Conservation (phyloP, 2,888 invertebrate genomes). For the Amblyteles armatorius region DNA sequence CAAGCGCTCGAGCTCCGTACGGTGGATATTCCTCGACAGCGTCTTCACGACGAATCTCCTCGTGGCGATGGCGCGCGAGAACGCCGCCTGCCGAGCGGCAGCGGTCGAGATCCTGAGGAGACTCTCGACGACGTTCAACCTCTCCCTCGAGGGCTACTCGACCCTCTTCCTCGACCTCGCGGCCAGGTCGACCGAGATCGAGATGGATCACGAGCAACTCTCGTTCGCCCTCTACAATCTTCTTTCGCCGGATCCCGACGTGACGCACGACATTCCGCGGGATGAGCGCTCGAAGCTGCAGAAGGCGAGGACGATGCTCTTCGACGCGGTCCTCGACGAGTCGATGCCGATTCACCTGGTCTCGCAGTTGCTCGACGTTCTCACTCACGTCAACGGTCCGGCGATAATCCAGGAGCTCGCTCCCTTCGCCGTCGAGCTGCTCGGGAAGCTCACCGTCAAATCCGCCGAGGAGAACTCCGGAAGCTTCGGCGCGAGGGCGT, state of each 20-base stretch:
- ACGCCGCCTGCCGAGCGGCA: slow-evolving; percentile 86
- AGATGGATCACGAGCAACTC: slow-evolving; percentile 89
- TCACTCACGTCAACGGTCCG: slow-evolving; percentile 85
- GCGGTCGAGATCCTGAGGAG: slow-evolving; percentile 86
- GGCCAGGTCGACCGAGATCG: slow-evolving; percentile 87
- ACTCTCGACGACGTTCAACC: slow-evolving; percentile 83
- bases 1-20: slow-evolving; percentile 74
- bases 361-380: slow-evolving; percentile 85
- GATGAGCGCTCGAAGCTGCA: slow-evolving; percentile 72
- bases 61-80: slow-evolving; percentile 87
- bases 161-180: slow-evolving; percentile 85
- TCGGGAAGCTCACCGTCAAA: slow-evolving; percentile 79
- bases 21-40: slow-evolving; percentile 79
- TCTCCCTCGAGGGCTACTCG: slow-evolving; percentile 77
- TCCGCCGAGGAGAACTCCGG: slow-evolving; percentile 67
- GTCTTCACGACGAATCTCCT: slow-evolving; percentile 85
- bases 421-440: slow-evolving; percentile 76
- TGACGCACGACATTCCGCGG: slow-evolving; percentile 75
- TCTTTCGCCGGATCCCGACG: slow-evolving; percentile 86
- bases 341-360: slow-evolving; percentile 85
- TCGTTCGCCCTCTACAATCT: slow-evolving; percentile 88
- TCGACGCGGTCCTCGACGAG: slow-evolving; percentile 82
- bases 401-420: slow-evolving; percentile 84
- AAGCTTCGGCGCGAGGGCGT: slow-evolving; percentile 85
- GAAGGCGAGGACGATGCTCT: slow-evolving; percentile 74